Evolutionary conservation across 92 coral and sea anemone genomes (phyloP), one percentile per base, ranked within the genome.

Genomic region (Zoanthus gigantus): DNA sequence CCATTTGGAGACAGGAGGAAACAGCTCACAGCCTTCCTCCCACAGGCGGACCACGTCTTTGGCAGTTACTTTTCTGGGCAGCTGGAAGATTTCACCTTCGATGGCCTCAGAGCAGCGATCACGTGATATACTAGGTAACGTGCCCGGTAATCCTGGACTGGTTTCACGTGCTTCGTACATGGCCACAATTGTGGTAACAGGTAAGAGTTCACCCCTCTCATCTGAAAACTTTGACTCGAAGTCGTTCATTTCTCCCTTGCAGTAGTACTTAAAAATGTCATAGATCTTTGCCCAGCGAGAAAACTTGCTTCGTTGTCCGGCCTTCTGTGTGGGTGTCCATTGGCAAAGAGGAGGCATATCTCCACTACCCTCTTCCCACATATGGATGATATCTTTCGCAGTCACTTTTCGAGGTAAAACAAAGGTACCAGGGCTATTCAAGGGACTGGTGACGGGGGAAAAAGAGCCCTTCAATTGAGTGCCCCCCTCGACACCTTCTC

Each of bases 211-310:
- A 23, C 99, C 98, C 65, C 96, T 92, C 74, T 97, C 95, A 83
- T 97, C 99, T 31, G 96, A 91, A 69, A 95, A 97, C 18, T 91
- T 90, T 54, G 93, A 71, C 65, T 97, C 97, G 85, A 97, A 97
- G 29, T 90, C 91, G 3, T 78, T 92, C 87, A 97, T 71, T 84
- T 94, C 89, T 16, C 97, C 98, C 77, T 91, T 89, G 79, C 97
- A 97, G 84, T 93, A 98, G 87, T 95, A 93, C 92, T 97, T 97
- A 93, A 84, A 97, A 73, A 97, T 97, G 91, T 97, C 99, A 73
- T 97, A 97, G 72, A 97, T 93, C 87, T 97, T 97, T 77, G 96
- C 94, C 99, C 99, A 97, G n/a, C 99, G 98, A 3, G 99, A 97
- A 81, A 97, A 95, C 86, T 97, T 97, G 82, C 99, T 97, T 69